These are phyloP conservation scores for Lethenteron reissneri DNA, from an alignment of 2,113 vertebrate genomes.

Conservation along the genomic window DNA sequence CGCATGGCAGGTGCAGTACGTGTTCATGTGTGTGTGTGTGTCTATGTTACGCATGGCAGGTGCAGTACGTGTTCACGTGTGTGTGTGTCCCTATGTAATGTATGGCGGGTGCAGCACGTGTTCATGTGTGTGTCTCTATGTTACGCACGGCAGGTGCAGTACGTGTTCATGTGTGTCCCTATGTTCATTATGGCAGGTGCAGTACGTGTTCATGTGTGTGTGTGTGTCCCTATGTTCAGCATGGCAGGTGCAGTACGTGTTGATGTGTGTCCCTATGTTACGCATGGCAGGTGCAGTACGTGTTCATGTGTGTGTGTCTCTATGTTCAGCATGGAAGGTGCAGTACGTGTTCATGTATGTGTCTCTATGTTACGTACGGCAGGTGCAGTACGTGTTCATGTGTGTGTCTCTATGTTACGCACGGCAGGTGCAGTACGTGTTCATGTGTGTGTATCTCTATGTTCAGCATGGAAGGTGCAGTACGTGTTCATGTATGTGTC, in stretches of 20 bases:
- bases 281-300: neutral
- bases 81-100: too few relatives aligned
- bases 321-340: neutral
- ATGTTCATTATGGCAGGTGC: neutral
- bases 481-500: constrained; percentile 18
- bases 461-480: neutral
- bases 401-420: too few relatives aligned
- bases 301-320: constrained; percentile 18
- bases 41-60: neutral
- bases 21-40: constrained; percentile 18
- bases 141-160: neutral
- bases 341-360: constrained; percentile 14
- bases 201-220: constrained; percentile 18
- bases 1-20: neutral
- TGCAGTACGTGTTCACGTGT: neutral
- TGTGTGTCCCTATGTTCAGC: too few relatives aligned
- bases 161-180: constrained; percentile 14
- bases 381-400: constrained; percentile 18
- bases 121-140: constrained; percentile 17
- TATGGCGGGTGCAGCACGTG: neutral
- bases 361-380: neutral
- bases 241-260: neutral
- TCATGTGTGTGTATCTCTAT: constrained; percentile 13
- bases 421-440: constrained; percentile 1
- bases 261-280: too few relatives aligned